Base-by-base conservation (phyloP, 2,797 vertebrate species). In the Geotrypetes seraphini region DNA sequence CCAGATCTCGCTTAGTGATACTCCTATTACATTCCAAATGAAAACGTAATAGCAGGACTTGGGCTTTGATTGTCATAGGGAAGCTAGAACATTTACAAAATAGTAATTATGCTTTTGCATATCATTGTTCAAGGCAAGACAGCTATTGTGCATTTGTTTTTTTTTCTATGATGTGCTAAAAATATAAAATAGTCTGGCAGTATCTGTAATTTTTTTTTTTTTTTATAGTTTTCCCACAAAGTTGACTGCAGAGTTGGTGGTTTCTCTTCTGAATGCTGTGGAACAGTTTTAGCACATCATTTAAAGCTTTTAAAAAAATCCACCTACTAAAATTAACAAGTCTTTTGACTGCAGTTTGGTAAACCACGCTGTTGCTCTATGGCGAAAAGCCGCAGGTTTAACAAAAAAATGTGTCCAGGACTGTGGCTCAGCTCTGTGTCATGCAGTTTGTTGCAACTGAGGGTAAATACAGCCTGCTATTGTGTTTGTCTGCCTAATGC, bases 341-440 rank as follows among this genome's bases (percentile, higher is more conserved):
- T 25, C 41, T 39, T 44, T 41, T 63, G 57, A 57, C 47, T 67
- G 47, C 35, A 58, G 67, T 79, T 72, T 58, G 65, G 67, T 72
- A 71, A 73, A 66, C 59, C 50, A 46, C 61, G 64, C 50, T 66
- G 67, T 66, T 73, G 63, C 16, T 57, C 28, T 7, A 34, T 53
- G 53, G 63, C 65, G 66, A 52, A 60, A 80, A 66, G 60, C 58
- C 59, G 63, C 59, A 63, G 33, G 54, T 50, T 19, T 28, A 53
- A 50, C 61, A 20, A 31, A 50, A 49, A 51, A 47, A 14, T 6
- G 18, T 43, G 17, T 23, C 42, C 1, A 12, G 40, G 71, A 69
- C 43, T 77, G 60, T 56, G 65, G 59, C 62, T 78, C 78, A 66
- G 31, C 36, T 75, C 28, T 68, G 49, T 73, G 35, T 65, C 29